A percentile compares a stretch with the other conserved stretches of the same genome.
Evolutionary conservation across 2,797 vertebrate genomes (phyloP).

Genomic region (Dermochelys coriacea): DNA sequence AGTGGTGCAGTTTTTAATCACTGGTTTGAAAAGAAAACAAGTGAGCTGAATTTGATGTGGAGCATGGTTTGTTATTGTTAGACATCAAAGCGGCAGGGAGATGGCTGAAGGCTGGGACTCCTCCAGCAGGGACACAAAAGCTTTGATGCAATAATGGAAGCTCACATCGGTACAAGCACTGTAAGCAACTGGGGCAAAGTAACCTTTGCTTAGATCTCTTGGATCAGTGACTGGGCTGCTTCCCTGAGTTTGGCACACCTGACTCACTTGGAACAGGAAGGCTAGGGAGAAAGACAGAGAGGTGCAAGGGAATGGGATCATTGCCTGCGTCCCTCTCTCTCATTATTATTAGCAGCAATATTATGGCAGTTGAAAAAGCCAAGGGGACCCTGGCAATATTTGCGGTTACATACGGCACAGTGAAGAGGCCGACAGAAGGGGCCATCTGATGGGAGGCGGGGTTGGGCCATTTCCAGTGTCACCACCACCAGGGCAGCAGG

Average conservation of each 20-base stretch:
- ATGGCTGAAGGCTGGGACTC: not conserved
- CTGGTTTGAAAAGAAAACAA: not conserved
- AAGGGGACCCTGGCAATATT: not conserved
- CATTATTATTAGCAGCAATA: not conserved
- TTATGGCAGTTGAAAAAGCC: not conserved
- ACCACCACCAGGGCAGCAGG: not conserved
- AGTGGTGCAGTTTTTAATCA: not conserved
- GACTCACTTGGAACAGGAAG: conserved; percentile 61
- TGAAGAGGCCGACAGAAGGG: not conserved
- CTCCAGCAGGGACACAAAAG: conserved; percentile 44
- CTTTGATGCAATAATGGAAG: conserved; percentile 37
- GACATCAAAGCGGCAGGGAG: conserved; percentile 29
- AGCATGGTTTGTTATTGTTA: not conserved
- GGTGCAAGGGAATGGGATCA: not conserved
- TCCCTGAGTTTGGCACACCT: conserved; percentile 41
- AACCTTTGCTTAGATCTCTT: conserved; percentile 10
- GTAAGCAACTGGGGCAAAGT: not conserved
- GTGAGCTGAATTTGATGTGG: not conserved
- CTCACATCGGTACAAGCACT: conserved; percentile 18
- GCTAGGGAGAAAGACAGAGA: not conserved
- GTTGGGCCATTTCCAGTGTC: not conserved
- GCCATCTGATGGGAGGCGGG: not conserved
- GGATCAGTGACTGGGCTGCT: not conserved
- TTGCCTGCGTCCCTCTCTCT: not conserved
- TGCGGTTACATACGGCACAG: not conserved